Base-by-base conservation (phyloP, 2,888 invertebrate genomes). In the Meandrusa payeni region DNA sequence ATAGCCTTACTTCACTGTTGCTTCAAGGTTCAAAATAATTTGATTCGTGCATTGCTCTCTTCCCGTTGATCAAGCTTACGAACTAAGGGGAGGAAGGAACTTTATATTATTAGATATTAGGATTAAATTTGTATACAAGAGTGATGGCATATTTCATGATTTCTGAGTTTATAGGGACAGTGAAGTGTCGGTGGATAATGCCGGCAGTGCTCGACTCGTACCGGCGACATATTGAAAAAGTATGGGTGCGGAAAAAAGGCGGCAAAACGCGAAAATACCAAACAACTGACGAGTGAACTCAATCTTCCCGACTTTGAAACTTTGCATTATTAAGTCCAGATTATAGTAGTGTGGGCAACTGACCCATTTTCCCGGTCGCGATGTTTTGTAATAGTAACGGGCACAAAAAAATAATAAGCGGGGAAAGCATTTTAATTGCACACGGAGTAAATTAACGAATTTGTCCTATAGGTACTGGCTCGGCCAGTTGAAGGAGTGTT, bases 151-250 rank as follows among this genome's bases (percentile, higher is more conserved):
- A 75, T 85, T 85, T 83, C 82, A 86, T 87, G 87, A 88, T 88
- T 88, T 87, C 88, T 88, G 86, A 87, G 87, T 87, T 88, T 87
- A 86, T 86, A 85, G 82, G 80, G 72, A 80, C 85, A 83, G 85
- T 85, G 86, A 85, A 86, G 87, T 86, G 85, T 78, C 81, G 82
- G 82, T 78, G 83, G 81, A 83, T 86, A 85, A 85, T 86, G 86
- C 86, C 80, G 81, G 80, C 80, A 76, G 76, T 75, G 83, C 76
- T 78, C 75, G 77, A 81, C 81, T 71, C 79, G 74, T 76, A 74
- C 74, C 66, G 69, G 66, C 77, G 86, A 85, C 86, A 86, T 86
- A 86, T 86, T 87, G 86, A 80, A 86, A 86, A 87, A 86, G 75
- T 85, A 86, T 76, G 74, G 77, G 82, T 76, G 78, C 76, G 81